Conservation (phyloP, 2,113 vertebrate genomes). For the Piprites chloris region DNA sequence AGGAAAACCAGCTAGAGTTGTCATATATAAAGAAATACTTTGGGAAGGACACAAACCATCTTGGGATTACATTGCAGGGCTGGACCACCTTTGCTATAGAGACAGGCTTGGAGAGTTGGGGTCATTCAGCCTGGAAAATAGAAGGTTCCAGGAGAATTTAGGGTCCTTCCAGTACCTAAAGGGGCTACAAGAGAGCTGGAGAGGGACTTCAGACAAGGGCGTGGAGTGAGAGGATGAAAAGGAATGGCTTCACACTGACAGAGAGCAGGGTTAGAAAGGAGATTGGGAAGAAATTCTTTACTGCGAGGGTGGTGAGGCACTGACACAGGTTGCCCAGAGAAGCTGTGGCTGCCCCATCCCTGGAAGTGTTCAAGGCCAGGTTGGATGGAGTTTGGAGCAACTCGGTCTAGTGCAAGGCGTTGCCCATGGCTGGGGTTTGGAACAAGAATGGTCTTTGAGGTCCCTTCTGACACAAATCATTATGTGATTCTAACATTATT, state of each 20-base stretch:
- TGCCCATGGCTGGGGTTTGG: no score
- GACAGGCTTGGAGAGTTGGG: neutral
- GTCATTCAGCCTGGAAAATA: neutral
- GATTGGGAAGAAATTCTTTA: neutral
- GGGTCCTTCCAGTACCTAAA: neutral
- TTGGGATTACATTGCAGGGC: neutral
- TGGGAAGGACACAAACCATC: neutral
- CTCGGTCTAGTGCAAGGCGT: neutral
- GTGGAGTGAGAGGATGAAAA: neutral
- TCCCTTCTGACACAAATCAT: neutral
- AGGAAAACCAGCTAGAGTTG: neutral
- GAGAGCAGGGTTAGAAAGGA: neutral
- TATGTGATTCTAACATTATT: neutral
- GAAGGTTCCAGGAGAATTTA: neutral
- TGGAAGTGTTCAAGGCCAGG: neutral
- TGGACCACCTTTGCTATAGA: neutral
- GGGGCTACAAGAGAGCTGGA: neutral
- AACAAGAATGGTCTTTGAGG: neutral
- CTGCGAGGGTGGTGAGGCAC: neutral
- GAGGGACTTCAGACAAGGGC: neutral
- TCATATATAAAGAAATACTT: neutral
- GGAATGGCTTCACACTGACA: neutral
- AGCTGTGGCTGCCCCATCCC: neutral
- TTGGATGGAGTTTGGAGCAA: rapidly evolving
- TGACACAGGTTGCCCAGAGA: neutral